These are phyloP conservation scores for Agrotis ipsilon DNA, from an alignment of 2,888 invertebrate species.

Conservation along the genomic window DNA sequence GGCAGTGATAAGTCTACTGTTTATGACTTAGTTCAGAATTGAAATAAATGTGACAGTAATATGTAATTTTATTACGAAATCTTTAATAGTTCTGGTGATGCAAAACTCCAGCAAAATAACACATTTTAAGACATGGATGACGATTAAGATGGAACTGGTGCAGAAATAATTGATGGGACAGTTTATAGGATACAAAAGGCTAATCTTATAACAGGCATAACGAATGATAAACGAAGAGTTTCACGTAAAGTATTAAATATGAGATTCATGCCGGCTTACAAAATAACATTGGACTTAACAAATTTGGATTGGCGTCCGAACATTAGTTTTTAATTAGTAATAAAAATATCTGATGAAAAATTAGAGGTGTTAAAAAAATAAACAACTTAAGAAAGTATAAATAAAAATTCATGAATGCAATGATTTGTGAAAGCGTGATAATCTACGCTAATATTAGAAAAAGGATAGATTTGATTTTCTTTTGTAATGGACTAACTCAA, in stretches of 20 bases:
- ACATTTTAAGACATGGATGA: neutral
- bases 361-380: neutral
- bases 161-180: neutral
- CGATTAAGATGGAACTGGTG: no score
- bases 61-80: slow-evolving; percentile 7
- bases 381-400: neutral
- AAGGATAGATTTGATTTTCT: no score
- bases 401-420: neutral
- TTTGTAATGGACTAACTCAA: no score
- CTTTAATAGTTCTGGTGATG: neutral
- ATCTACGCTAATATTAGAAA: neutral
- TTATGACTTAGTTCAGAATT: slow-evolving; percentile 15
- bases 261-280: neutral
- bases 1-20: slow-evolving; percentile 41
- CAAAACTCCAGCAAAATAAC: neutral
- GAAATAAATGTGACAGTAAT: slow-evolving; percentile 1
- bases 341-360: no score
- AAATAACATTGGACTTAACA: neutral
- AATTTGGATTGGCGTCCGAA: no score
- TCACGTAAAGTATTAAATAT: neutral
- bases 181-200: no score
- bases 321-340: no score
- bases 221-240: neutral
- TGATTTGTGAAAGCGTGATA: neutral
- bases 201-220: neutral